A percentile compares a stretch with the other conserved stretches of the same genome.
Evolutionary conservation across 2,113 vertebrate species (phyloP).

Genomic region (Leptosomus discolor): DNA sequence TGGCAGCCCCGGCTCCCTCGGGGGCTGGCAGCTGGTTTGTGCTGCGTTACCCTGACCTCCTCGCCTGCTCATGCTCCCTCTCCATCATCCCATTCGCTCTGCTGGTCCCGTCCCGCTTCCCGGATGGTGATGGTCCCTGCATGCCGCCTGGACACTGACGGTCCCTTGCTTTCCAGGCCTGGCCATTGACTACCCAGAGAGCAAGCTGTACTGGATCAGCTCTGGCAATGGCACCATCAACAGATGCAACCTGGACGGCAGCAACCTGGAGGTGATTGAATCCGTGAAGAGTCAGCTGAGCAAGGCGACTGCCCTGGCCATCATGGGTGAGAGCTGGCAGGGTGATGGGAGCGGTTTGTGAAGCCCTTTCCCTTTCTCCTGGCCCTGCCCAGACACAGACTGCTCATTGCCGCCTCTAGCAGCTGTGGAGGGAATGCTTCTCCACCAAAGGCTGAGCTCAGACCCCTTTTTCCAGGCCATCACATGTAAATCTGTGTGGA

Average conservation of each 20-base stretch:
- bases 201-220: conserved; percentile 94
- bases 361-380: not conserved
- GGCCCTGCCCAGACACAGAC: not conserved
- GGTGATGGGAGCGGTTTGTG: rapidly evolving
- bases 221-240: conserved; percentile 89
- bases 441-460: not conserved
- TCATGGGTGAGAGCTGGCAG: conserved; percentile 86
- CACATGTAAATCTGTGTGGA: rapidly evolving
- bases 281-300: conserved; percentile 81
- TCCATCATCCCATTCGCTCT: not conserved
- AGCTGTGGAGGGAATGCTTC: not conserved
- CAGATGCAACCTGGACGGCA: conserved; percentile 86
- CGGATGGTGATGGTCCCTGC: rapidly evolving
- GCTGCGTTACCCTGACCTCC: not conserved
- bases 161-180: conserved; percentile 73
- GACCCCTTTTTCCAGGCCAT: too few relatives aligned
- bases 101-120: not conserved
- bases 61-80: rapidly evolving
- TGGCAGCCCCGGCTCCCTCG: rapidly evolving
- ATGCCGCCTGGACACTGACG: rapidly evolving
- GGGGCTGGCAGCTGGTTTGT: not conserved
- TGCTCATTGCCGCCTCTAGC: not conserved
- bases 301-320: conserved; percentile 90
- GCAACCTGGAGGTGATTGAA: conserved; percentile 80
- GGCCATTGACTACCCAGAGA: conserved; percentile 88